These are phyloP conservation scores for Marmota flaviventris DNA, from an alignment of 2,113 vertebrate species.

Conservation along the genomic window DNA sequence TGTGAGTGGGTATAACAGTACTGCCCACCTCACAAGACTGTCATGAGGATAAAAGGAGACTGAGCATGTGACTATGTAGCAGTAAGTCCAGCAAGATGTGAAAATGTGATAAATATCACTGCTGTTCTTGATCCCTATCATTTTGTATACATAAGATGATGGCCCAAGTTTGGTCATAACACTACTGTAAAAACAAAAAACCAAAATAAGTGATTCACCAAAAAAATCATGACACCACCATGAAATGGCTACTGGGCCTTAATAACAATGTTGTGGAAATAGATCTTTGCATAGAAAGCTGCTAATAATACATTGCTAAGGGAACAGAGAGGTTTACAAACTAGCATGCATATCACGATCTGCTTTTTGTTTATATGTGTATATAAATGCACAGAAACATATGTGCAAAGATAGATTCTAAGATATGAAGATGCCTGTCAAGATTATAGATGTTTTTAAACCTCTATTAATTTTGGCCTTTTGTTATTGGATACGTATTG, in stretches of 20 bases:
- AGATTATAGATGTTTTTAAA: background rate
- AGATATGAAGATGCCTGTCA: background rate
- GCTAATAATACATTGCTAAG: background rate
- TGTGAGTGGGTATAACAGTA: background rate
- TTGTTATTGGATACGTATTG: constrained; percentile 5
- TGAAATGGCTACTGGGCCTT: background rate
- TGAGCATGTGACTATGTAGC: background rate
- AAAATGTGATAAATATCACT: too few relatives aligned
- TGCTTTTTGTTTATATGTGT: background rate
- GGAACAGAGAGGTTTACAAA: constrained; percentile 17
- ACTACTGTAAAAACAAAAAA: background rate
- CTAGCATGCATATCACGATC: background rate
- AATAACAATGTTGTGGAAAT: background rate
- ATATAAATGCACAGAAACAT: background rate
- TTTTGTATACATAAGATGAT: background rate
- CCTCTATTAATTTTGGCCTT: background rate
- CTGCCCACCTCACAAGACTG: background rate
- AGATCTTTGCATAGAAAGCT: background rate
- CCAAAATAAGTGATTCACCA: background rate
- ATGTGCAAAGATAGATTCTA: background rate
- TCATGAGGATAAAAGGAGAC: background rate
- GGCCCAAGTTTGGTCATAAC: background rate
- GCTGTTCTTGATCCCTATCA: background rate
- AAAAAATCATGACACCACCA: background rate
- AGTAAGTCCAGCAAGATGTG: background rate